Percentiles rank a stretch among this genome's conserved stretches.
phyloP scores from a whole-genome alignment of 92 coral and sea anemone genomes.

The Diadumene lineata region DNA sequence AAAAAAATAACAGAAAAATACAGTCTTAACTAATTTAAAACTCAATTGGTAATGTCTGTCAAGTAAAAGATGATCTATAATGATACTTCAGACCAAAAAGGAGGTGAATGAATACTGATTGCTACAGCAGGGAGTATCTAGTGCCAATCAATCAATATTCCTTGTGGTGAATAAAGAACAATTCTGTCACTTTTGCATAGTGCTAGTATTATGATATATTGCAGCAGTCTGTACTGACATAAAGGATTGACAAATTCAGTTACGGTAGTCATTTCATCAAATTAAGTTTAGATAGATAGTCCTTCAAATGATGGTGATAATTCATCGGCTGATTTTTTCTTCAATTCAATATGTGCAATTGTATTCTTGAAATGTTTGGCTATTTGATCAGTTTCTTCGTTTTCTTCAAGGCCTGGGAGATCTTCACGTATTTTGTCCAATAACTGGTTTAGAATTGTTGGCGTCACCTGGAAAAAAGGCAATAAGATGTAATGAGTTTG shows the following conservation, averaged over 20 bases:
- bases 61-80: too few species aligned
- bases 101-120: too few species aligned
- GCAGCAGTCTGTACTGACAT: not conserved
- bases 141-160: too few species aligned
- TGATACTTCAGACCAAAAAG: too few species aligned
- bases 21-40: too few species aligned
- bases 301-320: conserved; percentile 78
- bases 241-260: too few species aligned
- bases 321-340: conserved; percentile 74
- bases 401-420: conserved; percentile 90
- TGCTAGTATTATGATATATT: not conserved
- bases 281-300: conserved; percentile 50
- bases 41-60: too few species aligned
- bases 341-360: conserved; percentile 68
- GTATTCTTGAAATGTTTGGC: conserved; percentile 94
- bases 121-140: too few species aligned
- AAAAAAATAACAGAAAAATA: too few species aligned
- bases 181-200: not conserved
- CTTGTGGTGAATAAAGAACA: too few species aligned
- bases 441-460: conserved; percentile 91
- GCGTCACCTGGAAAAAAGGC: conserved; percentile 70
- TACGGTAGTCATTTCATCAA: too few species aligned
- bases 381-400: conserved; percentile 88
- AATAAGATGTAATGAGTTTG: not conserved
- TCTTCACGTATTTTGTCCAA: conserved; percentile 95